A percentile compares a stretch with the other conserved stretches of the same genome.
phyloP scores from a whole-genome alignment of 2,888 invertebrate genomes.

The Cantharis rufa region DNA sequence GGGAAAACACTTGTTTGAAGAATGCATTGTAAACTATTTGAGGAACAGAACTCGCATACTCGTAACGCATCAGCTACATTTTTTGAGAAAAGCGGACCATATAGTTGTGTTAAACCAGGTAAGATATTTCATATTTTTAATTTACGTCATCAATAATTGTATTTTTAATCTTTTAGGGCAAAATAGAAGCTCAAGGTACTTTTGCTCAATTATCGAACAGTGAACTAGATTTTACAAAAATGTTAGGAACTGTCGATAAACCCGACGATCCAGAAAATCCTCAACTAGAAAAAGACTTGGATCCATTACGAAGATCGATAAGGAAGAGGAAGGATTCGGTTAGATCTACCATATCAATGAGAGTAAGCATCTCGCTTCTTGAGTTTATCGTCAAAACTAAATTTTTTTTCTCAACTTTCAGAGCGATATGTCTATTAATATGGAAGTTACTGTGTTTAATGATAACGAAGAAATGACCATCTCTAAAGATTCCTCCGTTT shows the following conservation, averaged over 20 bases:
- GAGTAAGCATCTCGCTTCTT: not conserved
- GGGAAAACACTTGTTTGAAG: slow-evolving; percentile 73
- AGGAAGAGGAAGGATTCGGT: not conserved
- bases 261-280: slow-evolving; percentile 28
- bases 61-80: slow-evolving; percentile 75
- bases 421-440: not conserved
- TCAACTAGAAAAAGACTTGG: not conserved
- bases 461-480: slow-evolving; percentile 35
- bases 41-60: slow-evolving; percentile 65
- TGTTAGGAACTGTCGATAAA: slow-evolving; percentile 40
- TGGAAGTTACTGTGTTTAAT: not conserved
- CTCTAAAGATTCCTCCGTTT: slow-evolving; percentile 17
- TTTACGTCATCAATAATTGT: not conserved
- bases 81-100: slow-evolving; percentile 60
- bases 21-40: slow-evolving; percentile 67
- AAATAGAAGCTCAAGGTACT: slow-evolving; percentile 63
- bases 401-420: not conserved
- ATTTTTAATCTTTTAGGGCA: slow-evolving; percentile 53
- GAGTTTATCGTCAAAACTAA: not conserved
- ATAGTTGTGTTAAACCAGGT: slow-evolving; percentile 60
- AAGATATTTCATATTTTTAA: not conserved
- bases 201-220: slow-evolving; percentile 62
- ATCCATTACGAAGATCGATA: not conserved
- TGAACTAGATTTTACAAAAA: slow-evolving; percentile 65
- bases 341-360: not conserved